Conservation (phyloP, 2,113 vertebrate species). For the Sinocyclocheilus rhinocerous region DNA sequence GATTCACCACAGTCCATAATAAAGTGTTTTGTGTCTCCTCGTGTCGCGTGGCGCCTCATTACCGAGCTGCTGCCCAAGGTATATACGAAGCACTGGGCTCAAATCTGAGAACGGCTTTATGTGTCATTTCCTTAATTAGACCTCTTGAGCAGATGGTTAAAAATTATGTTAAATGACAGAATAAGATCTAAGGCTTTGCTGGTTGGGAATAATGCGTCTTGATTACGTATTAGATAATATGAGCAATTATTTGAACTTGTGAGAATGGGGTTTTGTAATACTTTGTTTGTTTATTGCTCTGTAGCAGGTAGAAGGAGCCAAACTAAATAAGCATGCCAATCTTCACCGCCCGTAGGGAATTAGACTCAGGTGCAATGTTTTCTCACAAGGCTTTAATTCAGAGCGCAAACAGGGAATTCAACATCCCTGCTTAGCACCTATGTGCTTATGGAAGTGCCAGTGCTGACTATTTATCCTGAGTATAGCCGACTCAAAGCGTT, state of each 20-base stretch:
- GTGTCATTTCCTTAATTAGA: constrained; percentile 14
- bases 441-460: not conserved
- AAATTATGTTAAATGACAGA: not conserved
- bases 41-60: constrained; percentile 22
- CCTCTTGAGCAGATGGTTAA: not conserved
- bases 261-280: not conserved
- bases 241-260: constrained; percentile 8
- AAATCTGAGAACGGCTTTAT: not conserved
- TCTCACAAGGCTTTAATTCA: constrained; percentile 35
- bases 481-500: not conserved
- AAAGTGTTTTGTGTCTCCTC: constrained; percentile 42
- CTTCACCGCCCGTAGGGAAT: constrained; percentile 29
- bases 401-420: constrained; percentile 33
- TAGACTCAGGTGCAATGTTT: constrained; percentile 22
- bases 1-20: constrained; percentile 36
- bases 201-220: not conserved
- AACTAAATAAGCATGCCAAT: constrained; percentile 41
- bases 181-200: not conserved
- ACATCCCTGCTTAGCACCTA: constrained; percentile 28
- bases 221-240: not conserved
- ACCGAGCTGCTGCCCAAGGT: not conserved
- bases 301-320: not conserved
- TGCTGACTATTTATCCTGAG: not conserved
- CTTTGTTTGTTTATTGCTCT: constrained; percentile 27
- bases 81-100: not conserved